Evolutionary conservation across 2,113 vertebrate species (phyloP).

Genomic region (Nesoenas mayeri): DNA sequence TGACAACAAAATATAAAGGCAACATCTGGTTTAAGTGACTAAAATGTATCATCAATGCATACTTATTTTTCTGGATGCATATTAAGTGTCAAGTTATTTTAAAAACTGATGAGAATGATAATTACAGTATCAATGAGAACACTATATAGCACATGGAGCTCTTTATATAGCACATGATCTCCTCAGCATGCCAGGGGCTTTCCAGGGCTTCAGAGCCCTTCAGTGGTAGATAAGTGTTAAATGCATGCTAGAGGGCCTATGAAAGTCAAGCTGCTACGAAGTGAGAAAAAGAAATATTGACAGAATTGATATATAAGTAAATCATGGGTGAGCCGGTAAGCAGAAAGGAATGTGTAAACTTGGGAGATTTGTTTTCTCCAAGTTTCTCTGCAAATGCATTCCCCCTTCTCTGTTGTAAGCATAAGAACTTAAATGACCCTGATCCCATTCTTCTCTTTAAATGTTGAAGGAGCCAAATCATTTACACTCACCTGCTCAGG

Average conservation of each 20-base stretch:
- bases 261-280: not conserved
- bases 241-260: not conserved
- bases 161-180: not conserved
- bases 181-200: not conserved
- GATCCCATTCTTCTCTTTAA: not conserved
- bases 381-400: not conserved
- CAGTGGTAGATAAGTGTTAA: not conserved
- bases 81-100: not conserved
- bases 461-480: not conserved
- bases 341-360: not conserved
- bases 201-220: not conserved
- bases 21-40: not conserved
- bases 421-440: not conserved
- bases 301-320: not conserved
- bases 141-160: not conserved
- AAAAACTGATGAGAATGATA: not conserved
- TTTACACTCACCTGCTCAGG: not conserved
- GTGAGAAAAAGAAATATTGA: not conserved
- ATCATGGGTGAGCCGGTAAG: not conserved
- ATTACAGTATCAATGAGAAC: not conserved
- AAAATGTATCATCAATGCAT: not conserved
- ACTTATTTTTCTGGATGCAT: not conserved
- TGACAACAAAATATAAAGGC: not conserved
- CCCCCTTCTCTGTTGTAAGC: not conserved
- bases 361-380: not conserved